Evolutionary conservation across 2,797 vertebrate species (phyloP).

Genomic region (Hemibagrus guttatus): DNA sequence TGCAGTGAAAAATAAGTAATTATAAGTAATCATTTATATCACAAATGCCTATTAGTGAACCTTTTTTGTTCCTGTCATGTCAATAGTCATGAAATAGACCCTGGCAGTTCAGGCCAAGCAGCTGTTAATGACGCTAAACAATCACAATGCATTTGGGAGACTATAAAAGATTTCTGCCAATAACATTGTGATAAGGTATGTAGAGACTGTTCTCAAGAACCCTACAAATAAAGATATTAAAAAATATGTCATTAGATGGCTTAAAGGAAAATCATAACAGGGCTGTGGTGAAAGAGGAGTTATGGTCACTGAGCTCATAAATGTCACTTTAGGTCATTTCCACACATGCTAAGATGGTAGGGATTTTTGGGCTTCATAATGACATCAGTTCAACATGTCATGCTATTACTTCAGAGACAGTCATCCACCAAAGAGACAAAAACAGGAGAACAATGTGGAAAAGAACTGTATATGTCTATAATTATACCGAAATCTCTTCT

Average conservation of each 20-base stretch:
- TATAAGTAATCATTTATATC: no score
- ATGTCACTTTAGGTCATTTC: slow-evolving; percentile 16
- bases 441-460: neutral
- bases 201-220: neutral
- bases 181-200: neutral
- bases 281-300: neutral
- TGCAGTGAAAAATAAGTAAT: neutral
- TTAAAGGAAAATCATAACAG: neutral
- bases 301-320: neutral
- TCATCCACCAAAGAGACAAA: neutral
- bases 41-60: neutral
- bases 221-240: neutral
- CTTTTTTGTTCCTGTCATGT: neutral
- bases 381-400: slow-evolving; percentile 29
- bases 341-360: neutral
- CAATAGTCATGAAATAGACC: neutral
- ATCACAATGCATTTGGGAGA: neutral
- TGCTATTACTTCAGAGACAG: slow-evolving; percentile 12
- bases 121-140: neutral
- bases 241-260: neutral
- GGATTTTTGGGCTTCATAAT: neutral
- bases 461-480: slow-evolving; percentile 6
- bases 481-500: slow-evolving; percentile 48
- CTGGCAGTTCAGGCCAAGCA: neutral
- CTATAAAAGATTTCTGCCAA: neutral